A percentile compares a stretch with the other conserved stretches of the same genome.
Evolutionary conservation across 2,888 invertebrate genomes (phyloP).

Genomic region (Euproctis similis): DNA sequence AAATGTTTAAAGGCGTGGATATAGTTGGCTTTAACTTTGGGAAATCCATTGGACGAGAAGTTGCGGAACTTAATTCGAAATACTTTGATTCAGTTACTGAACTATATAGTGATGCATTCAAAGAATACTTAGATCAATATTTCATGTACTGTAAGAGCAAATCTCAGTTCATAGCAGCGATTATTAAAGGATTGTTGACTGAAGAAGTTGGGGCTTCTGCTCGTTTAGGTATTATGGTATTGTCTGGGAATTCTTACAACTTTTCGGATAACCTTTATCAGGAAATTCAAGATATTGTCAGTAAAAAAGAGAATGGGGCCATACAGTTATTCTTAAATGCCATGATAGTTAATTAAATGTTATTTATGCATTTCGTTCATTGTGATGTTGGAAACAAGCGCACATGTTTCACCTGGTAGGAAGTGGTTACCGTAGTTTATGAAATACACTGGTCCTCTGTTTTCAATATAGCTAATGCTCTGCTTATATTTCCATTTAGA

Average conservation of each 20-base stretch:
- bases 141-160: conserved; percentile 1
- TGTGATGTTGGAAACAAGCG: no score
- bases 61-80: conserved; percentile 23
- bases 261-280: neutral
- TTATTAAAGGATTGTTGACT: conserved; percentile 8
- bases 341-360: no score
- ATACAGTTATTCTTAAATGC: conserved; percentile 6
- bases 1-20: conserved; percentile 24
- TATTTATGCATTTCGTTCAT: no score
- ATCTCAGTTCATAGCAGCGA: conserved; percentile 1
- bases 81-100: conserved; percentile 38
- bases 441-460: no score
- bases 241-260: neutral
- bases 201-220: conserved; percentile 9
- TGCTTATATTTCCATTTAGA: no score
- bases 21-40: conserved; percentile 38
- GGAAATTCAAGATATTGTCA: conserved; percentile 6
- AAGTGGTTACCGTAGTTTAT: no score
- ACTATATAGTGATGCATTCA: conserved; percentile 26
- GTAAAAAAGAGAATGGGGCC: neutral
- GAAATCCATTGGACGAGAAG: conserved; percentile 32
- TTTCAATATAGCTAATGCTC: no score
- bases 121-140: conserved; percentile 15
- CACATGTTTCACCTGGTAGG: no score
- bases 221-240: conserved; percentile 11